These are phyloP conservation scores for Perca fluviatilis DNA, from an alignment of 2,113 vertebrate genomes.

Conservation along the genomic window DNA sequence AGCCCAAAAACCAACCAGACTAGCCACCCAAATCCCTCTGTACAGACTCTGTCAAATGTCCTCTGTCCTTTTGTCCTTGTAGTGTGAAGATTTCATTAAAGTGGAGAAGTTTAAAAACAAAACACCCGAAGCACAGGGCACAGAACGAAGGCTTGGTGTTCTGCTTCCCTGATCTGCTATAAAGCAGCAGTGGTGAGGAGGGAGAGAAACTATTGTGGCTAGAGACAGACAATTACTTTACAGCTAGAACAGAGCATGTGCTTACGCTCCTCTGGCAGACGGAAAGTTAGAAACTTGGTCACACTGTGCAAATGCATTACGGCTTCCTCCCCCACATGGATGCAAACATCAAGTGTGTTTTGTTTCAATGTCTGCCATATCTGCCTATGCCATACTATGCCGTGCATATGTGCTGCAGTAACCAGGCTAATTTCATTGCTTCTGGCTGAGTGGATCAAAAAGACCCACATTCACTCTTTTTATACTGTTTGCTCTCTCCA, in stretches of 20 bases:
- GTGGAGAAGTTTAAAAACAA: slow-evolving; percentile 37
- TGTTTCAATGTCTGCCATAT: slow-evolving; percentile 70
- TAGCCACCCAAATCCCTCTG: slow-evolving; percentile 63
- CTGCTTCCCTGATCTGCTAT: slow-evolving; percentile 26
- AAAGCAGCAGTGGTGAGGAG: slow-evolving; percentile 10
- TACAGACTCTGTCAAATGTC: slow-evolving; percentile 33
- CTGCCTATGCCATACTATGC: slow-evolving; percentile 66
- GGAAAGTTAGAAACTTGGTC: slow-evolving; percentile 62
- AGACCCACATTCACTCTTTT: slow-evolving; percentile 57
- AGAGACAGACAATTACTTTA: slow-evolving; percentile 40
- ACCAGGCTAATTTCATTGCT: slow-evolving; percentile 73
- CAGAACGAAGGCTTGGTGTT: slow-evolving; percentile 33
- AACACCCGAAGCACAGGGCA: slow-evolving; percentile 28
- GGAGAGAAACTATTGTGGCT: slow-evolving; percentile 18
- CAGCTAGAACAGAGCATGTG: slow-evolving; percentile 20
- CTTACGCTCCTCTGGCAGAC: slow-evolving; percentile 37
- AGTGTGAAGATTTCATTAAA: slow-evolving; percentile 54
- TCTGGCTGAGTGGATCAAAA: slow-evolving; percentile 76
- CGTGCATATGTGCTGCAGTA: slow-evolving; percentile 57
- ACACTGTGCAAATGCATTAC: slow-evolving; percentile 48
- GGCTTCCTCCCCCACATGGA: slow-evolving; percentile 56
- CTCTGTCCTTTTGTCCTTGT: slow-evolving; percentile 71
- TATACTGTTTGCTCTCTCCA: slow-evolving; percentile 51
- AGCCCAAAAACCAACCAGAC: slow-evolving; percentile 44
- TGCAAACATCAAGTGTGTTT: slow-evolving; percentile 57